phyloP scores from a whole-genome alignment of 1,140 invertebrate genomes.

The Argopecten irradians region DNA sequence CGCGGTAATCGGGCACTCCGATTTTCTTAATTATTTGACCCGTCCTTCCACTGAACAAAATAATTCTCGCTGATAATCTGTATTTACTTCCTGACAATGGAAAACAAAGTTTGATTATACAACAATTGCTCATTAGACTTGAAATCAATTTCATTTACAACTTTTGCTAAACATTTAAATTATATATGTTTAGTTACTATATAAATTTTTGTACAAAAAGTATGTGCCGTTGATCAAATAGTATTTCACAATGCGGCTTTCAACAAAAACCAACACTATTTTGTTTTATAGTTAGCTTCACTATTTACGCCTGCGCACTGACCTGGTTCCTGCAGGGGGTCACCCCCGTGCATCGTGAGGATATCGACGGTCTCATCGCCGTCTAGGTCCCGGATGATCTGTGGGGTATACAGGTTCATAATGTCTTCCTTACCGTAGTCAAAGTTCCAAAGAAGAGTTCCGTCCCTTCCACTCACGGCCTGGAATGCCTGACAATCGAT shows the following conservation, averaged over 20 bases:
- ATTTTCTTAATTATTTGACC: slow-evolving; percentile 83
- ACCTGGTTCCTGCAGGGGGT: slow-evolving; percentile 79
- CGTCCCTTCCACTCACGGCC: slow-evolving; percentile 84
- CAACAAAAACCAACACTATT: too few species aligned
- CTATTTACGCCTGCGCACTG: not conserved
- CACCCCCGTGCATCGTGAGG: slow-evolving; percentile 83
- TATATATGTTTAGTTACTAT: too few species aligned
- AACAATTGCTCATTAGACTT: too few species aligned
- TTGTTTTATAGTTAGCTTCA: too few species aligned
- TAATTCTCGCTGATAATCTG: slow-evolving; percentile 80
- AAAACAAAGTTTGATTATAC: too few species aligned
- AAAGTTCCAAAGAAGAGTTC: slow-evolving; percentile 84
- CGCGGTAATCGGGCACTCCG: slow-evolving; percentile 82
- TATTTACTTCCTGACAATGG: slow-evolving; percentile 61
- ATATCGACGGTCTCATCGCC: slow-evolving; percentile 85
- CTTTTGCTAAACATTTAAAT: too few species aligned
- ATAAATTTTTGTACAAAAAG: too few species aligned
- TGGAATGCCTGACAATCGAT: slow-evolving; percentile 80
- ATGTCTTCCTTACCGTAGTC: slow-evolving; percentile 76
- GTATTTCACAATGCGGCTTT: too few species aligned
- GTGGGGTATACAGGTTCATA: slow-evolving; percentile 82
- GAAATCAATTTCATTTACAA: too few species aligned
- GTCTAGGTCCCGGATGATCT: slow-evolving; percentile 85
- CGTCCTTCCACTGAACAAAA: slow-evolving; percentile 85
- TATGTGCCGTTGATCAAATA: too few species aligned